These are phyloP conservation scores for Sylvia borin DNA, from an alignment of 2,797 vertebrate species.

Conservation along the genomic window DNA sequence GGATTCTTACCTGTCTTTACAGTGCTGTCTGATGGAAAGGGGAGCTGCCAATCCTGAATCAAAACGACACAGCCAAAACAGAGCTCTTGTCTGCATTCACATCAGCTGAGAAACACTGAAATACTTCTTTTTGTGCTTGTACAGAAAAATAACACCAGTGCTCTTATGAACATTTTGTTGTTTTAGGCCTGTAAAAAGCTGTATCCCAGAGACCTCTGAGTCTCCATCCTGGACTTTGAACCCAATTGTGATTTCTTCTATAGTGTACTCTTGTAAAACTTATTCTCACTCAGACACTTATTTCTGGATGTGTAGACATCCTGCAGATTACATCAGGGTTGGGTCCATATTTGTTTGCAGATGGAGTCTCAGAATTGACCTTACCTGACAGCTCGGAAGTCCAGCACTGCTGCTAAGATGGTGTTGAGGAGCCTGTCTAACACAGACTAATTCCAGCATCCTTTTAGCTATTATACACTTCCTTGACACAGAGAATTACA, in stretches of 20 bases:
- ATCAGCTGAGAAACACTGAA: background rate
- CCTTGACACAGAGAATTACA: background rate
- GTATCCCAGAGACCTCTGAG: background rate
- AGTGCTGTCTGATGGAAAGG: background rate
- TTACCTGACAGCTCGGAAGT: background rate
- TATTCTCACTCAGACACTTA: background rate
- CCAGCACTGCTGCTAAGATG: background rate
- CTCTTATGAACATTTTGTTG: background rate
- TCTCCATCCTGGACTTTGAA: background rate
- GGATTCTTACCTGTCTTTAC: conserved; percentile 4
- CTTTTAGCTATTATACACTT: background rate
- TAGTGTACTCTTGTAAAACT: background rate
- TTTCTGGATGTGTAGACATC: background rate
- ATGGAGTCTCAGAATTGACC: background rate
- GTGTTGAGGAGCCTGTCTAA: background rate
- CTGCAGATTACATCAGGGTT: background rate
- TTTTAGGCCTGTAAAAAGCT: background rate
- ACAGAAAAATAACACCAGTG: background rate
- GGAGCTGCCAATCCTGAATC: background rate
- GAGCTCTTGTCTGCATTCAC: background rate
- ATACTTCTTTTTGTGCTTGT: background rate
- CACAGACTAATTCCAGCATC: background rate
- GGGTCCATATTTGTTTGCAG: background rate
- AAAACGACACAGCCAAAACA: background rate
- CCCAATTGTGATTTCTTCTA: background rate